Base-by-base conservation (phyloP, 2,797 vertebrate genomes). In the Bradypodion pumilum region DNA sequence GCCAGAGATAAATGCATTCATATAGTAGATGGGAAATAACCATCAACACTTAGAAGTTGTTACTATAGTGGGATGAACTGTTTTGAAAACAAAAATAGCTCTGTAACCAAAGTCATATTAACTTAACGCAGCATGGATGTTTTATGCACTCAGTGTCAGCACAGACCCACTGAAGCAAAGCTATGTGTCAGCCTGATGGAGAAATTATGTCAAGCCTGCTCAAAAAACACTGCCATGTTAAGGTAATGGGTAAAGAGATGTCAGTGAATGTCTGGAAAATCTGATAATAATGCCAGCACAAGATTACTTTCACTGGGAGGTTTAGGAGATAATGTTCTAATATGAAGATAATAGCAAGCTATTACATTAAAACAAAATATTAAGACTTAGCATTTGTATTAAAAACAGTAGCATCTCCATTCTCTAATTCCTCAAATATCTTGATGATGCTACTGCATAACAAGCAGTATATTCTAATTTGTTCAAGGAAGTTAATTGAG, bases 71-170 rank as follows among this genome's bases (percentile, higher is more conserved):
- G 42, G 79, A 65, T 78, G 44, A 40, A 80, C 1, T 32, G 62
- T 68, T 74, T 23, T 85, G 60, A 90, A 88, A 89, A 85, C 13
- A 85, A 88, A n/a, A 91, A 88, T 74, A 76, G n/a, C 85, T 88
- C 78, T 76, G 7, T 85, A 82, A 85, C 2, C n/a, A 40, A 1
- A 81, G 15, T 0, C 35, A 3, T 56, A 62, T 46, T 87, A 56
- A 84, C 42, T 76, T 32, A 82, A 44, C 32, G 1, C 2, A 87
- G 77, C 27, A 40, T 1, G 65, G 85, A 89, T 89, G 89, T 65
- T 87, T 35, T 0, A 1, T 74, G 87, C 85, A 35, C 84, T 88
- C 85, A 52, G 21, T 72, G 65, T 89, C 85, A 89, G 10, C 78
- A 72, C 27, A 78, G 52, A 35, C 63, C 82, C 74, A 42, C 9